These are phyloP conservation scores for Colinus virginianus DNA, from an alignment of 2,113 vertebrate genomes.

Conservation along the genomic window DNA sequence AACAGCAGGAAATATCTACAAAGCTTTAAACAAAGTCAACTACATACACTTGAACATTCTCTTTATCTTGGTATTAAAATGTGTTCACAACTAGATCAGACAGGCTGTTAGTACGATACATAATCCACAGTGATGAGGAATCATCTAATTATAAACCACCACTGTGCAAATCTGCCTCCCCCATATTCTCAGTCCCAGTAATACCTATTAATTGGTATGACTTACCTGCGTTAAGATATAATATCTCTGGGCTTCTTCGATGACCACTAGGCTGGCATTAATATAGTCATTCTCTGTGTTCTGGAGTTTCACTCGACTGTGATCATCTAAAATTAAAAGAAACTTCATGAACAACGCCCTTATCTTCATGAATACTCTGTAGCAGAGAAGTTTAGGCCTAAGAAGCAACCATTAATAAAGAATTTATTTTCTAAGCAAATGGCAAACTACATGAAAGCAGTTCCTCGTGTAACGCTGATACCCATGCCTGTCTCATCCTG, in stretches of 20 bases:
- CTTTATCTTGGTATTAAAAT: neutral
- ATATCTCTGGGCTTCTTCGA: conserved; percentile 91
- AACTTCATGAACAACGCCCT: neutral
- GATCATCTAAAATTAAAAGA: conserved; percentile 87
- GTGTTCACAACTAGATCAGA: neutral
- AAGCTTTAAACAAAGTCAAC: neutral
- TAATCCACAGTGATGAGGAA: neutral
- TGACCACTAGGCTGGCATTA: conserved; percentile 92
- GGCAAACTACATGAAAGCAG: neutral
- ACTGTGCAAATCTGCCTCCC: neutral
- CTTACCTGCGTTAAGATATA: conserved; percentile 97
- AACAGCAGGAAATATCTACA: neutral
- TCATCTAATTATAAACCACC: neutral
- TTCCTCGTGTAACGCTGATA: neutral
- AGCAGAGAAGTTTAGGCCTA: neutral
- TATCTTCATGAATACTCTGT: neutral
- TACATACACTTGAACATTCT: neutral
- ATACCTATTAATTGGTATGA: neutral
- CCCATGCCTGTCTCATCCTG: neutral
- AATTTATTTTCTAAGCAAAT: neutral
- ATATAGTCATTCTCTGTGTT: conserved; percentile 96
- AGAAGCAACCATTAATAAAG: too few relatives aligned
- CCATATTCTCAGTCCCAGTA: neutral
- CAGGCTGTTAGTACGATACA: neutral
- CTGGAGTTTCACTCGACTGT: conserved; percentile 94